These are phyloP conservation scores for Danio kyathit DNA, from an alignment of 2,797 vertebrate species.

Conservation along the genomic window DNA sequence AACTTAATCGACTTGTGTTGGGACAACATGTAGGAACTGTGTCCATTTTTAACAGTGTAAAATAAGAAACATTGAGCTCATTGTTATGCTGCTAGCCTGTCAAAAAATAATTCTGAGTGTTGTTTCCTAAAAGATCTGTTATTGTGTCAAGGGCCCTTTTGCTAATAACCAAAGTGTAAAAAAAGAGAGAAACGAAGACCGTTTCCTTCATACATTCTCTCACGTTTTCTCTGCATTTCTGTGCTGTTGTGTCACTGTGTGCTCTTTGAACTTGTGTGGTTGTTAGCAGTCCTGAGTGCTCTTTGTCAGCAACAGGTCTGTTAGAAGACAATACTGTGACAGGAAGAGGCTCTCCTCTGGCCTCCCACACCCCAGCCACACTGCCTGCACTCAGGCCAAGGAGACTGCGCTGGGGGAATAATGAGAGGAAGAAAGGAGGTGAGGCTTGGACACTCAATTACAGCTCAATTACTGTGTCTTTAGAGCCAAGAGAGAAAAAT, in stretches of 20 bases:
- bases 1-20: too few relatives aligned
- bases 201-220: conserved; percentile 62
- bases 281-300: conserved; percentile 78
- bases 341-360: conserved; percentile 73
- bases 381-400: conserved; percentile 52
- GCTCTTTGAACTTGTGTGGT: conserved; percentile 77
- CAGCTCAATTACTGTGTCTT: conserved; percentile 66
- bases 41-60: too few relatives aligned
- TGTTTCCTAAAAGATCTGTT: conserved; percentile 59
- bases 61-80: conserved; percentile 51
- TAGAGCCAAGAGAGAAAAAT: conserved; percentile 61
- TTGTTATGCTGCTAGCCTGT: conserved; percentile 47
- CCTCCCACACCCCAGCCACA: conserved; percentile 56
- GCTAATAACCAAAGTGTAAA: conserved; percentile 57
- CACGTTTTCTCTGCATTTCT: conserved; percentile 36
- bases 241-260: conserved; percentile 77
- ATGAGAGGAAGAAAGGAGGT: conserved; percentile 48
- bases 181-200: conserved; percentile 44
- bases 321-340: conserved; percentile 76
- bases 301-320: conserved; percentile 71
- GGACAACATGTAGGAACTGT: too few relatives aligned
- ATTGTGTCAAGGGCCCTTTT: conserved; percentile 61
- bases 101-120: conserved; percentile 59
- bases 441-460: conserved; percentile 65
- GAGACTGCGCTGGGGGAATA: conserved; percentile 25